Percentiles rank a stretch among this genome's conserved stretches.
Conservation (phyloP, 2,113 vertebrate species). For the Alethe castanea region DNA sequence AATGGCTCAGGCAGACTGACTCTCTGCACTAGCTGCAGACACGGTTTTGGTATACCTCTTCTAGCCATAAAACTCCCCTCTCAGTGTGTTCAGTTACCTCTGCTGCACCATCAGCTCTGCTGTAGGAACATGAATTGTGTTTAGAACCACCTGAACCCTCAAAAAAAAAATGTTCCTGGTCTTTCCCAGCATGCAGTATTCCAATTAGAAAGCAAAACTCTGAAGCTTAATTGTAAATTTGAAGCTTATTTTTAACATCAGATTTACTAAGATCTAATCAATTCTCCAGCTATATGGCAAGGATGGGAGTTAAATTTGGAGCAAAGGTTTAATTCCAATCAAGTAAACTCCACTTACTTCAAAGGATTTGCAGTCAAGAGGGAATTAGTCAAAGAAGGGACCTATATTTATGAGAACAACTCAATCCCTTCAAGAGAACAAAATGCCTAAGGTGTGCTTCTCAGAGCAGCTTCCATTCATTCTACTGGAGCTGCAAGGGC, state of each 20-base stretch:
- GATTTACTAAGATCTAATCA: conserved; percentile 32
- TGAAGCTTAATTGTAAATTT: neutral
- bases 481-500: neutral
- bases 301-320: conserved; percentile 1
- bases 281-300: neutral
- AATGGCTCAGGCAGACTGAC: neutral
- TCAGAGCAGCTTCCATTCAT: conserved; percentile 5
- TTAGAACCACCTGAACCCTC: neutral
- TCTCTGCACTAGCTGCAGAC: neutral
- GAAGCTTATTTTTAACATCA: conserved; percentile 29
- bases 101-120: neutral
- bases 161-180: neutral
- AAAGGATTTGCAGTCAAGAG: neutral
- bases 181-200: neutral
- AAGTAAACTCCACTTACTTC: conserved; percentile 44
- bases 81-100: neutral
- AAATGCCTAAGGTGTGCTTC: neutral
- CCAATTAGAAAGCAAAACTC: neutral
- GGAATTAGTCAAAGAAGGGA: conserved; percentile 19
- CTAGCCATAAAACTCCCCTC: neutral
- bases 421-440: conserved; percentile 5
- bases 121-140: neutral
- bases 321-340: conserved; percentile 21
- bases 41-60: neutral
- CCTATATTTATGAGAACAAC: conserved; percentile 16